Base-by-base conservation (phyloP, 2,113 vertebrate genomes). In the Chrysemys picta region DNA sequence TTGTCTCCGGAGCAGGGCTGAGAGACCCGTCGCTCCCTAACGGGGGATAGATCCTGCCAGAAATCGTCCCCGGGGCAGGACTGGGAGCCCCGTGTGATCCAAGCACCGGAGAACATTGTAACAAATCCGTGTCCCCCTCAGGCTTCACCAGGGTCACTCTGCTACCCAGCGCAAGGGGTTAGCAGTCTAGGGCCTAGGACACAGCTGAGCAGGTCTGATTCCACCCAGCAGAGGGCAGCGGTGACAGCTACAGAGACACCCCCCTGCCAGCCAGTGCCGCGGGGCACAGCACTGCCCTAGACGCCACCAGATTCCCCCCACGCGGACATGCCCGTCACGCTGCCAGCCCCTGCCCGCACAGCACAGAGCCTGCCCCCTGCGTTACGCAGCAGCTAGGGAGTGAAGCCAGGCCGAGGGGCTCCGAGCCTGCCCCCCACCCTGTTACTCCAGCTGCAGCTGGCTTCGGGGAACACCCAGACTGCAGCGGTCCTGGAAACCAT, bases 331-430 rank as follows among this genome's bases (percentile, higher is more conserved):
- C 17, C 8, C 31, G 12, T 35, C 14, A 16, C 62, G 7, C 16
- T 35, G 62, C 62, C 31, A 19, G 62, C 31, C 62, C 19, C 75
- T 80, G 62, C 82, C 2, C 3, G 14, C 0, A 0, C 29, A 50
- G 35, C 80, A 52, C 1, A 0, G 38, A 24, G 54, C 83, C 52
- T 52, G 42, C 69, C 78, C 47, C 57, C 2, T 29, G 8, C 35
- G 4, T 69, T n/a, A 69, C 4, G 8, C 4, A 21, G 84, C 82
- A 50, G 57, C 53, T 83, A 65, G 54, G 84, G 62, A 8, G 1
- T 0, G 0, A 47, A 75, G 81, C 62, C 1, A 2, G 56, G 35
- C 10, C 25, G 9, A 0, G 0, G 14, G 79, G 47, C 35, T 21
- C 12, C 7, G 12, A 11, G 38, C 72, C 22, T 29, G 4, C 42